A percentile compares a stretch with the other conserved stretches of the same genome.
Evolutionary conservation across 2,888 invertebrate species (phyloP).

Genomic region (Cylloceria caligata): DNA sequence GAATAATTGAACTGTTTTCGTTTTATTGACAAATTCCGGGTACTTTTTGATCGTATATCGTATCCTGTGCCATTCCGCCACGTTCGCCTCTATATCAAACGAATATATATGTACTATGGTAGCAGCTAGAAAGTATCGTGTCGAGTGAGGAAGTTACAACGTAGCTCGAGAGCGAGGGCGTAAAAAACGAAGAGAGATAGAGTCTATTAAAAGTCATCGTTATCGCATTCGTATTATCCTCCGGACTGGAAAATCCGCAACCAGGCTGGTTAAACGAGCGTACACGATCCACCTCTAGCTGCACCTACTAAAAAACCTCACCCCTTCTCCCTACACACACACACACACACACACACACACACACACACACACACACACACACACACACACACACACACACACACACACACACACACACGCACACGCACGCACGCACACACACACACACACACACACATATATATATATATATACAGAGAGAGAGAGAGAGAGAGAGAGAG

Average conservation of each 20-base stretch:
- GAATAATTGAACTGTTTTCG: too few relatives aligned
- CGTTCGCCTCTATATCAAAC: conserved; percentile 31
- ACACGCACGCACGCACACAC: too few relatives aligned
- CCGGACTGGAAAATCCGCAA: conserved; percentile 53
- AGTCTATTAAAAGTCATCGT: conserved; percentile 68
- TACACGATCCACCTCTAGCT: conserved; percentile 7
- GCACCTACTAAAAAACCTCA: conserved; percentile 14
- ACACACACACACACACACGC: neutral
- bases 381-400: neutral
- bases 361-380: neutral
- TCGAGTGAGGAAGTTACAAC: conserved; percentile 6
- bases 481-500: too few relatives aligned
- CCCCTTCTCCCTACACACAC: too few relatives aligned
- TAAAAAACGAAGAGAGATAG: conserved; percentile 60
- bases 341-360: conserved; percentile 25
- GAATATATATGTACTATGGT: conserved; percentile 6
- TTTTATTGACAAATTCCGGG: too few relatives aligned
- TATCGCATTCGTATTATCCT: conserved; percentile 65
- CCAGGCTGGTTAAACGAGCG: conserved; percentile 49
- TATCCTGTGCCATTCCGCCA: neutral
- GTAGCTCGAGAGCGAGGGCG: conserved; percentile 9
- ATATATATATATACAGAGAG: too few relatives aligned
- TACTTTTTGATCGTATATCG: too few relatives aligned
- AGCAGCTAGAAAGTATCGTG: neutral
- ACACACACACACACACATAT: too few relatives aligned